A percentile compares a stretch with the other conserved stretches of the same genome.
phyloP scores from a whole-genome alignment of 1,140 invertebrate species.

The Melitaea cinxia region DNA sequence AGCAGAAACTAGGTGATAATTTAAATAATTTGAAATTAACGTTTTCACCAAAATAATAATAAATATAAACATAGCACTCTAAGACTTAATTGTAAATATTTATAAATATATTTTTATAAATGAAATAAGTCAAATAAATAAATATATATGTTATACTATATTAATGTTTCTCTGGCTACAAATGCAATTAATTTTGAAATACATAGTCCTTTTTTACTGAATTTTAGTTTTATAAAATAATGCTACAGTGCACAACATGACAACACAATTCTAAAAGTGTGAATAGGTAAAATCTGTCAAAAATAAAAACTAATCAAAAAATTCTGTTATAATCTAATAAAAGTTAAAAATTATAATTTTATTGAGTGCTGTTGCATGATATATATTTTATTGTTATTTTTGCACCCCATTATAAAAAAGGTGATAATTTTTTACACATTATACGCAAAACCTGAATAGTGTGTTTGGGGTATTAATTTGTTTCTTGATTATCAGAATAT shows the following conservation, averaged over 20 bases:
- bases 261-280: too few relatives aligned
- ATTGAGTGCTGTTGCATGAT: constrained; percentile 73
- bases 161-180: background rate
- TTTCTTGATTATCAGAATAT: background rate
- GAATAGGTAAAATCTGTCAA: too few relatives aligned
- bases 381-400: constrained; percentile 67
- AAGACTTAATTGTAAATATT: too few relatives aligned
- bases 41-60: too few relatives aligned
- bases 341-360: constrained; percentile 73
- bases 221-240: too few relatives aligned
- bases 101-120: too few relatives aligned
- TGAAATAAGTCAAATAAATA: too few relatives aligned
- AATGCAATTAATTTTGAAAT: background rate
- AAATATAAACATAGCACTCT: too few relatives aligned
- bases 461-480: too few relatives aligned
- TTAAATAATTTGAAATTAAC: too few relatives aligned
- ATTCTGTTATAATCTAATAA: constrained; percentile 41
- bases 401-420: constrained; percentile 14
- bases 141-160: background rate
- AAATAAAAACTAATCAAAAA: constrained; percentile 24
- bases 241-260: too few relatives aligned
- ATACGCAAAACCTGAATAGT: background rate
- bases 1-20: too few relatives aligned
- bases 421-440: constrained; percentile 1
- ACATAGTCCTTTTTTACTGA: background rate